Percentiles rank a stretch among this genome's conserved stretches.
phyloP scores from a whole-genome alignment of 2,113 vertebrate species.

The Istiophorus platypterus region DNA sequence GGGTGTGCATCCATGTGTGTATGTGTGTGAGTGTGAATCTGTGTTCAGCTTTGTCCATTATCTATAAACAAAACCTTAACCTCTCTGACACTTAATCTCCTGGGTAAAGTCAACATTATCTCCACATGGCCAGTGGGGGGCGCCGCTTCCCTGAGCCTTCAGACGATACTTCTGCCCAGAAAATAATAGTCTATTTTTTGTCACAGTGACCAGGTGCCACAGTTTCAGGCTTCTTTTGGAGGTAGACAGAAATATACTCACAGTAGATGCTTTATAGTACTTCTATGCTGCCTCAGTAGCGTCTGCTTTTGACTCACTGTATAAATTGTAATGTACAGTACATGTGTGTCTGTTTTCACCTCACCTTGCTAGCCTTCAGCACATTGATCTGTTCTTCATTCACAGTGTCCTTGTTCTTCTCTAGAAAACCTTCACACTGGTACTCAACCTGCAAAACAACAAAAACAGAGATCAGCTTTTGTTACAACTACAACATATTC shows the following conservation, averaged over 20 bases:
- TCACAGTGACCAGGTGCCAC: slow-evolving; percentile 25
- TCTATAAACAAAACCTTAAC: slow-evolving; percentile 32
- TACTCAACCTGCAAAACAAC: slow-evolving; percentile 91
- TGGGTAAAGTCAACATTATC: background rate
- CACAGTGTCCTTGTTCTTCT: slow-evolving; percentile 99
- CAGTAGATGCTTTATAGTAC: background rate
- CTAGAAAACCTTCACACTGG: slow-evolving; percentile 97
- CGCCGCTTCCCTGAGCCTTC: slow-evolving; percentile 25
- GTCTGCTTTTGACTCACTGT: background rate
- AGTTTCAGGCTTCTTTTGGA: background rate
- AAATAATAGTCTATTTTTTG: background rate
- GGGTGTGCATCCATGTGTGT: background rate
- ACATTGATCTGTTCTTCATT: slow-evolving; percentile 98
- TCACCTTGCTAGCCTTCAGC: slow-evolving; percentile 97
- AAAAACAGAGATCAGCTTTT: slow-evolving; percentile 22
- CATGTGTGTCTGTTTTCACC: slow-evolving; percentile 8
- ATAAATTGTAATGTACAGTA: background rate
- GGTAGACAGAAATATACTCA: background rate
- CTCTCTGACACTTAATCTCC: background rate
- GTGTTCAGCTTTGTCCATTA: background rate
- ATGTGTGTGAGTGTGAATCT: background rate
- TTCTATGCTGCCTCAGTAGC: too few relatives aligned
- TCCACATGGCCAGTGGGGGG: slow-evolving; percentile 61
- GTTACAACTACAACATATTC: background rate
- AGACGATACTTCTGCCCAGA: background rate